Conservation (phyloP, 2,113 vertebrate species). For the Trichechus manatus region DNA sequence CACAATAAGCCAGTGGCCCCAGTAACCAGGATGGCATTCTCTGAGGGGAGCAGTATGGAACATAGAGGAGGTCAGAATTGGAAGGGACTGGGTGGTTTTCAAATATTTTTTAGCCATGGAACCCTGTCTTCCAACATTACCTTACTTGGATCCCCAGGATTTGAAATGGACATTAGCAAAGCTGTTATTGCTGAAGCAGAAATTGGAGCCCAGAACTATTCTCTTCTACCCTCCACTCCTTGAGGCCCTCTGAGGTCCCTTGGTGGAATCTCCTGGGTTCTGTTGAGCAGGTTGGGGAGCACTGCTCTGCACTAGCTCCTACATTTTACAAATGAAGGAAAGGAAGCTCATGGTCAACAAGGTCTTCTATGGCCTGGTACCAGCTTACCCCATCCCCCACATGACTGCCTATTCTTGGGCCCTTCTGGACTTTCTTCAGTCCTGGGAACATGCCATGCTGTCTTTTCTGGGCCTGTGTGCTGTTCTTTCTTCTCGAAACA, state of each 20-base stretch:
- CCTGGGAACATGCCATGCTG: not conserved
- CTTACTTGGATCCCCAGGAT: not conserved
- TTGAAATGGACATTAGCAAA: not conserved
- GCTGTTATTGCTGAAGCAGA: not conserved
- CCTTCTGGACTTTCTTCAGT: not conserved
- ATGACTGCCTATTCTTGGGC: not conserved
- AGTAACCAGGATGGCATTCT: not conserved
- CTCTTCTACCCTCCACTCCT: not conserved
- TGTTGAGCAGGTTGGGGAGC: not conserved
- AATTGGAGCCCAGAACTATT: not conserved
- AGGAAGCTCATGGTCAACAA: not conserved
- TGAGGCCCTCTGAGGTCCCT: not conserved
- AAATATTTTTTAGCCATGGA: not conserved
- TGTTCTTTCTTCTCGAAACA: not conserved
- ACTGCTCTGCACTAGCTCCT: not conserved
- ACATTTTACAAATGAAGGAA: not conserved
- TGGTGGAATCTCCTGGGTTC: not conserved
- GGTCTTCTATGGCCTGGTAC: not conserved
- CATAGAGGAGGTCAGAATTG: not conserved
- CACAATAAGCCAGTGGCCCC: not conserved
- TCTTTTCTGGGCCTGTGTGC: not conserved
- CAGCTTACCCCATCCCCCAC: not conserved
- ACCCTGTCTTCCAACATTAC: not conserved
- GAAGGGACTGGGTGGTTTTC: not conserved
- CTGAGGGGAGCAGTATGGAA: not conserved